Conservation (phyloP, 1,140 invertebrate species). For the Brachionus paranguensis region DNA sequence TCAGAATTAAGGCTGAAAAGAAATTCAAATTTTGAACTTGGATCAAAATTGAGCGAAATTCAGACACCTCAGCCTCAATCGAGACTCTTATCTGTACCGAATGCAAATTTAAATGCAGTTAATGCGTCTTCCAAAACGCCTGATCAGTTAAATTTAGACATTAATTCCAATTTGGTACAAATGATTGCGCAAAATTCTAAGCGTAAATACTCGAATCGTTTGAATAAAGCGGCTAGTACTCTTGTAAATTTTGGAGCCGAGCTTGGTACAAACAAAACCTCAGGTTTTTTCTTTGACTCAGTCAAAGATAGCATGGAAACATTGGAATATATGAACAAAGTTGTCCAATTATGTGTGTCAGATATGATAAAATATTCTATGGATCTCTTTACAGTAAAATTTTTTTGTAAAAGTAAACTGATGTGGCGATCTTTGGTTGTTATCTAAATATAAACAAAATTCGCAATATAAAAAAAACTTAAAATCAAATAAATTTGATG, state of each 20-base stretch:
- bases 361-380: slow-evolving; percentile 36
- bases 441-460: too few species aligned
- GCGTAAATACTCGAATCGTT: slow-evolving; percentile 4
- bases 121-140: not conserved
- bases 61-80: not conserved
- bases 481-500: too few species aligned
- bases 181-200: slow-evolving; percentile 11
- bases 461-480: too few species aligned
- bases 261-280: not conserved
- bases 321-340: slow-evolving; percentile 11
- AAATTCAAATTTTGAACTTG: not conserved
- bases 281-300: slow-evolving; percentile 2
- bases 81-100: not conserved
- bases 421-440: too few species aligned
- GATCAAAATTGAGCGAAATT: not conserved
- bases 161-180: not conserved
- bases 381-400: slow-evolving; percentile 21
- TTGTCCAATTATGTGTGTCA: slow-evolving; percentile 26
- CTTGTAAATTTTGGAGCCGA: not conserved
- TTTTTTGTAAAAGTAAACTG: not conserved
- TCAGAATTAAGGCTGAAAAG: not conserved
- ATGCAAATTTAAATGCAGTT: not conserved
- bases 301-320: not conserved
- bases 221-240: slow-evolving; percentile 24
- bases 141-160: not conserved